These are phyloP conservation scores for Sceloporus tristichus DNA, from an alignment of 2,113 vertebrate genomes.

Conservation along the genomic window DNA sequence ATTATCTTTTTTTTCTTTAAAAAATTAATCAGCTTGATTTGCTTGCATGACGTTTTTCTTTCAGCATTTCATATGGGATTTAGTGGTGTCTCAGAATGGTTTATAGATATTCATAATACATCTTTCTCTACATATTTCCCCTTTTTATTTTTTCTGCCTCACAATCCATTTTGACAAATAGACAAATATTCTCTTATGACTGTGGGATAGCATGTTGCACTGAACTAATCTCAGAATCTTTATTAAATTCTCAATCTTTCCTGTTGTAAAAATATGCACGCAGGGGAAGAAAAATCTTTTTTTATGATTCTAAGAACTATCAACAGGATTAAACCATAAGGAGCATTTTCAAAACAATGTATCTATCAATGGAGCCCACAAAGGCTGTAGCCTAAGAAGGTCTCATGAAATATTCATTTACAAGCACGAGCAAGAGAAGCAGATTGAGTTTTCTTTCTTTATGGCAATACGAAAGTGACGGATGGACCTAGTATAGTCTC, in stretches of 20 bases:
- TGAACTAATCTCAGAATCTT: not conserved
- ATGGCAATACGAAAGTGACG: not conserved
- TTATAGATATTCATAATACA: constrained; percentile 26
- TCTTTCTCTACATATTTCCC: not conserved
- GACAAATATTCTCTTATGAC: constrained; percentile 21
- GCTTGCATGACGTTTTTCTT: not conserved
- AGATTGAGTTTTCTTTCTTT: constrained; percentile 30
- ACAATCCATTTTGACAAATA: constrained; percentile 5
- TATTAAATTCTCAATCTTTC: constrained; percentile 37
- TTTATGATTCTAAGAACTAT: constrained; percentile 24
- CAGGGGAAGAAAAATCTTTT: too few species aligned
- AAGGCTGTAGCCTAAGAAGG: constrained; percentile 1
- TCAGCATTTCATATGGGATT: not conserved
- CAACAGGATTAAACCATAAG: constrained; percentile 37
- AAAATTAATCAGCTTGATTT: not conserved
- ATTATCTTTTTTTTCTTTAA: too few species aligned
- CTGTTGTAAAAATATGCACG: not conserved
- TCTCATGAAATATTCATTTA: constrained; percentile 40
- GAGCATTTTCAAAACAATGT: constrained; percentile 18
- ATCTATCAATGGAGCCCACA: constrained; percentile 25
- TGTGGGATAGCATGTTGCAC: not conserved
- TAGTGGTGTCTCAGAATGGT: constrained; percentile 4
- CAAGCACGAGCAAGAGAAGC: constrained; percentile 18
- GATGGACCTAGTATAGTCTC: not conserved
- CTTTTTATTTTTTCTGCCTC: not conserved